Evolutionary conservation across 2,113 vertebrate genomes (phyloP), one percentile per base, ranked within the genome.

Genomic region (Apeltes quadracus): DNA sequence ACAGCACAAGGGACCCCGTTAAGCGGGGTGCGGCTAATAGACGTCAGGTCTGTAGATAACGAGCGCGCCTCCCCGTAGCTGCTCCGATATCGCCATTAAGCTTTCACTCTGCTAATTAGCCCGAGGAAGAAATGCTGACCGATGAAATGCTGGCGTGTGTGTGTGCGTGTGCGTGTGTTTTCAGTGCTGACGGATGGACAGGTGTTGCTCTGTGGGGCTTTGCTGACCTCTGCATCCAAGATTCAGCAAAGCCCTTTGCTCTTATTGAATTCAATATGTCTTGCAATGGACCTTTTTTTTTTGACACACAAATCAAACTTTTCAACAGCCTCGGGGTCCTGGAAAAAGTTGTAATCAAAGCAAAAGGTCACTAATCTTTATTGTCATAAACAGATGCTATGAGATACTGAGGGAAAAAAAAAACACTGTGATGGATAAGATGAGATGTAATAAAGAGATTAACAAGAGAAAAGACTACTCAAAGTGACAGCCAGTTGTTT

Each of bases 81-180:
- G 71, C 75, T 86, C 76, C 59, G 58, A 78, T 82, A 50, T 54
- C 72, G 54, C 61, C 39, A 65, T 76, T 78, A 69, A 82, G 57
- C 76, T 61, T 61, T 82, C 74, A 82, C 65, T 82, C 23, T 10
- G n/a, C 50, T 83, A 78, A 81, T 91, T 88, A 85, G 74, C 59
- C 55, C 3, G 41, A 50, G 81, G 81, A 74, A 78, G 53, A 63
- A 56, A n/a, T n/a, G n/a, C n/a, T n/a, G n/a, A n/a, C n/a, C n/a
- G n/a, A n/a, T n/a, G n/a, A n/a, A n/a, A n/a, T n/a, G n/a, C n/a
- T n/a, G n/a, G n/a, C n/a, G n/a, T 29, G 29, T 29, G 29, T 29
- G 29, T 29, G 29, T 46, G 44, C n/a, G 46, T 54, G 48, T 59
- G 34, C 62, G 70, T 55, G 65, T 66, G 25, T 58, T 54, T 54